phyloP scores from a whole-genome alignment of 2,113 vertebrate genomes.

The Ciconia stormi region DNA sequence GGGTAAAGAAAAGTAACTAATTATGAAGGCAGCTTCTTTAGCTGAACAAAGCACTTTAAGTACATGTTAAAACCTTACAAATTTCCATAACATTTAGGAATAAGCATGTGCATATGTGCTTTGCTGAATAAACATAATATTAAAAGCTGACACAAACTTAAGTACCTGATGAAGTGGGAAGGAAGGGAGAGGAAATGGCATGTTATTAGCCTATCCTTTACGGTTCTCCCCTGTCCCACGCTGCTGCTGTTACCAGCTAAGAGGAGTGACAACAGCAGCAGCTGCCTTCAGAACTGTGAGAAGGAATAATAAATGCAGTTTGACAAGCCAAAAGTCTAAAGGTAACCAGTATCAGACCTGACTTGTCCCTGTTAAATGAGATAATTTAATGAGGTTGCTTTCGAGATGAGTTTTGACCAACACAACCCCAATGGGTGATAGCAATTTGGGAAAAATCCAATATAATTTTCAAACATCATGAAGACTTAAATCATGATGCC shows the following conservation, averaged over 20 bases:
- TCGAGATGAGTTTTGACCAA: not conserved
- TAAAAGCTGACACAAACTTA: not conserved
- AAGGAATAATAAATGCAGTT: not conserved
- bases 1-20: not conserved
- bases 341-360: not conserved
- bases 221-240: not conserved
- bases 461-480: not conserved
- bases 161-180: not conserved
- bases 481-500: not conserved
- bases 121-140: not conserved
- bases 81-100: not conserved
- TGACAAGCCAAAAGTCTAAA: not conserved
- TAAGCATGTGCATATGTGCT: not conserved
- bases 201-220: not conserved
- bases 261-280: not conserved
- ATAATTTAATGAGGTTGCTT: not conserved
- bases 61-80: not conserved
- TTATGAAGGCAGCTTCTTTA: not conserved
- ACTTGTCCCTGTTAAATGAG: not conserved
- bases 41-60: not conserved
- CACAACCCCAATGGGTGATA: not conserved
- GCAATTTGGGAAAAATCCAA: not conserved
- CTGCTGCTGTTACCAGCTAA: not conserved
- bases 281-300: rapidly evolving
- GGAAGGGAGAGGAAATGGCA: not conserved